Evolutionary conservation across 2,888 invertebrate genomes (phyloP).

Genomic region (Harpalus rufipes): DNA sequence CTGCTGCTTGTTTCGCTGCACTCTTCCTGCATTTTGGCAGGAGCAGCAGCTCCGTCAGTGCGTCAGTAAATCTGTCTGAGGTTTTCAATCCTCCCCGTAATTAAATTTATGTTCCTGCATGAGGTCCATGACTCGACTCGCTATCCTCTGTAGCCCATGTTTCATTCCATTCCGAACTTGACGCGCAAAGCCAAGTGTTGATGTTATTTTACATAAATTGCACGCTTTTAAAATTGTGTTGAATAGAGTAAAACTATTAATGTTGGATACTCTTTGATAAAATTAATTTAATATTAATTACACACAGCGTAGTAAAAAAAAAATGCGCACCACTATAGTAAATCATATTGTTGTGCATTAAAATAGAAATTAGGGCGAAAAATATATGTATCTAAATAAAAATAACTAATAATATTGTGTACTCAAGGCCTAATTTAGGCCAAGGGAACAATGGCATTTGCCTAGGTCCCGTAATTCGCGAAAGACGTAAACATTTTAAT

Average conservation of each 20-base stretch:
- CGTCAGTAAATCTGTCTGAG: constrained; percentile 59
- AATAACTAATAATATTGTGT: too few species aligned
- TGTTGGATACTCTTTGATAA: neutral
- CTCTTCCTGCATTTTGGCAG: constrained; percentile 37
- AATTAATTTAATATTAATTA: too few species aligned
- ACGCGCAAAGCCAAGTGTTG: constrained; percentile 9
- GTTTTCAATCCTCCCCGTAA: constrained; percentile 56
- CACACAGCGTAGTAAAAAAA: too few species aligned
- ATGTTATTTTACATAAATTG: constrained; percentile 51
- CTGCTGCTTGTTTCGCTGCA: constrained; percentile 16
- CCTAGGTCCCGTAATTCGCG: too few species aligned
- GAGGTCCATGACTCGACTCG: neutral
- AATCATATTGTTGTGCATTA: too few species aligned
- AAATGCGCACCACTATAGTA: too few species aligned
- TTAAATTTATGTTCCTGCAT: constrained; percentile 59
- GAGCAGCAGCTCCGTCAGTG: constrained; percentile 43
- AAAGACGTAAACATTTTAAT: too few species aligned
- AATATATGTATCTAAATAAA: too few species aligned
- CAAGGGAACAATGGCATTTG: too few species aligned
- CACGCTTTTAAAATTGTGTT: constrained; percentile 11
- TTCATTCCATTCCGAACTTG: constrained; percentile 27
- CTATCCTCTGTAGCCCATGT: neutral
- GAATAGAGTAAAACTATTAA: neutral
- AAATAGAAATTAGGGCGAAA: too few species aligned
- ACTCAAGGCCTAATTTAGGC: too few species aligned